Percentiles rank a stretch among this genome's conserved stretches.
These are phyloP conservation scores for Stenodera caucasica DNA, from an alignment of 2,888 invertebrate genomes.

Conservation along the genomic window DNA sequence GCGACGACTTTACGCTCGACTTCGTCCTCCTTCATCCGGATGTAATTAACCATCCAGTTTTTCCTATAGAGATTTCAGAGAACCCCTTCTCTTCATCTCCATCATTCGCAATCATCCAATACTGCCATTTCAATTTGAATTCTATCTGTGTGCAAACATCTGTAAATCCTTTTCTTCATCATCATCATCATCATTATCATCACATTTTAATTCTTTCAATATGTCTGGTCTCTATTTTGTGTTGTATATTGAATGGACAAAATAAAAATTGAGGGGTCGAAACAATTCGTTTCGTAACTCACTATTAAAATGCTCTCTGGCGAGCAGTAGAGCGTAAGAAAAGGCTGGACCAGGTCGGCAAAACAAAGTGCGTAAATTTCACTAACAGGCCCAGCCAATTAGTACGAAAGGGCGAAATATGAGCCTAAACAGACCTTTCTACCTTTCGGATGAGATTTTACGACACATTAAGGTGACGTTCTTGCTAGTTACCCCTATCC, in stretches of 20 bases:
- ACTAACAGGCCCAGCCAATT: constrained; percentile 36
- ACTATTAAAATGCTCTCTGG: constrained; percentile 38
- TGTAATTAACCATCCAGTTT: constrained; percentile 7
- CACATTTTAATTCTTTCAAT: not conserved
- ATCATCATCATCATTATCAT: no score
- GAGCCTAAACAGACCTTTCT: constrained; percentile 40
- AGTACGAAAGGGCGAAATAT: constrained; percentile 30
- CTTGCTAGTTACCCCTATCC: no score
- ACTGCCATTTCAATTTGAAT: constrained; percentile 27
- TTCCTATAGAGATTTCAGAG: not conserved
- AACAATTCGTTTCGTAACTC: constrained; percentile 25
- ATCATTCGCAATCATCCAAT: not conserved
- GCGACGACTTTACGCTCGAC: constrained; percentile 6
- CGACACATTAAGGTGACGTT: constrained; percentile 23
- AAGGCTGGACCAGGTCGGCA: constrained; percentile 31
- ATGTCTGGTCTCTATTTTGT: not conserved
- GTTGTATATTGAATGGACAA: no score
- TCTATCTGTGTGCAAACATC: constrained; percentile 30
- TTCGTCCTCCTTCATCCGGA: not conserved
- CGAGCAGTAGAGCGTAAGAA: constrained; percentile 36
- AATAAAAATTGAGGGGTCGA: no score
- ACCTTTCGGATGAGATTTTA: constrained; percentile 41
- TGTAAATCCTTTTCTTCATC: constrained; percentile 31
- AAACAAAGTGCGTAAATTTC: constrained; percentile 39
- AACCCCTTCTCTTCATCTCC: not conserved